These are phyloP conservation scores for Ashinkailepas kermadecensis DNA, from an alignment of 2,888 invertebrate species.

Conservation along the genomic window DNA sequence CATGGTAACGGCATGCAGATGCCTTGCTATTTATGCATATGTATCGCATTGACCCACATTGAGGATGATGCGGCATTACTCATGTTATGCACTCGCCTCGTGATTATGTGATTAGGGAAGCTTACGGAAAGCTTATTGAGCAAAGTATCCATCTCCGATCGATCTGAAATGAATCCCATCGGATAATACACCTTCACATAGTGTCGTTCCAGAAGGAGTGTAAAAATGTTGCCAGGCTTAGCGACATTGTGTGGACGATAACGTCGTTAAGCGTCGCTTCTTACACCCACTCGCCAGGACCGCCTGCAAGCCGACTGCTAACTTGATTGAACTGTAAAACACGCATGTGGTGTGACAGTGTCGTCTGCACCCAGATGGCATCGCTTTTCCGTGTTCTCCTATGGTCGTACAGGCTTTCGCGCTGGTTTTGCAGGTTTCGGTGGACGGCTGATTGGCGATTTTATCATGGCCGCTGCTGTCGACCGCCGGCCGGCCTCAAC, in stretches of 20 bases:
- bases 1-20: no score
- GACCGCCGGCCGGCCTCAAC: background rate
- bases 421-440: background rate
- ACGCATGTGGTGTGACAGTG: background rate
- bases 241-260: no score
- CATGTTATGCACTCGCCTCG: background rate
- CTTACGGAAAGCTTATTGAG: background rate
- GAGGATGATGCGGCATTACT: no score
- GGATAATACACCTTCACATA: no score
- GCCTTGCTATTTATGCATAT: no score
- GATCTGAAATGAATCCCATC: no score
- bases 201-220: no score
- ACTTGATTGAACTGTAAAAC: conserved; percentile 16
- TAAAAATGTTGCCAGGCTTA: no score
- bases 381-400: conserved; percentile 11
- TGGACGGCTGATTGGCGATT: background rate
- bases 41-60: no score
- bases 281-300: background rate
- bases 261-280: no score
- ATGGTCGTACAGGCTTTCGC: background rate
- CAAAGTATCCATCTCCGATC: no score
- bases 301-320: background rate
- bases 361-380: background rate
- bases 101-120: background rate
- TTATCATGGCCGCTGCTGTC: background rate